Evolutionary conservation across 2,888 invertebrate genomes (phyloP), one percentile per base, ranked within the genome.

Genomic region (Macaria notata): DNA sequence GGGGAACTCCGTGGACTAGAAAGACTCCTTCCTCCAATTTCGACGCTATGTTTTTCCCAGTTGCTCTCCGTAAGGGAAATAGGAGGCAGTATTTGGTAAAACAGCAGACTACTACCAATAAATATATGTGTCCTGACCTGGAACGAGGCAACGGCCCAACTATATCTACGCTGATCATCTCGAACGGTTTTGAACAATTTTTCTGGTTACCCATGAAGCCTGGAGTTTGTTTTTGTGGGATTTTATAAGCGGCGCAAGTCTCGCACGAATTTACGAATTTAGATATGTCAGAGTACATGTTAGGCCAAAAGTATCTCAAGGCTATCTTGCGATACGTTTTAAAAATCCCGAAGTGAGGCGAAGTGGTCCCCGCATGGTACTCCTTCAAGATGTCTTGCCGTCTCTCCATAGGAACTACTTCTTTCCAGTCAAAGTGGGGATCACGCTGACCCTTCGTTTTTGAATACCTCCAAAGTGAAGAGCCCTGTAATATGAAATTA

Each of bases 321-420:
- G 39, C 19, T 9, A 50, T n/a, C 8, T 51, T 50, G 29, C 62
- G 63, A 39, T 66, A 63, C 1, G 68, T 71, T 57, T 70, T 69
- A 49, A 64, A 64, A 31, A 67, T 64, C 2, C 70, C 58, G 56
- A 63, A 5, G 51, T 60, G 48, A 51, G 47, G 55, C 53, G 64
- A 43, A 9, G 36, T 54, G 9, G 54, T 47, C 31, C 48, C 47
- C n/a, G 47, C 3, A 31, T 46, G 46, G 31, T 46, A 9, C n/a
- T 46, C 6, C 0, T 1, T 1, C 2, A 46, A 4, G 3, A 46
- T 2, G 3, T 31, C 31, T 4, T 46, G 4, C 3, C 46, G 3
- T 5, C 3, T 2, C 7, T 46, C 46, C 4, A 36, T 36, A 5
- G 49, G 49, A 3, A 49, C 41, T 2, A 49, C 41, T 9, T 49